These are phyloP conservation scores for Melitaea cinxia DNA, from an alignment of 1,140 invertebrate genomes.

Conservation along the genomic window DNA sequence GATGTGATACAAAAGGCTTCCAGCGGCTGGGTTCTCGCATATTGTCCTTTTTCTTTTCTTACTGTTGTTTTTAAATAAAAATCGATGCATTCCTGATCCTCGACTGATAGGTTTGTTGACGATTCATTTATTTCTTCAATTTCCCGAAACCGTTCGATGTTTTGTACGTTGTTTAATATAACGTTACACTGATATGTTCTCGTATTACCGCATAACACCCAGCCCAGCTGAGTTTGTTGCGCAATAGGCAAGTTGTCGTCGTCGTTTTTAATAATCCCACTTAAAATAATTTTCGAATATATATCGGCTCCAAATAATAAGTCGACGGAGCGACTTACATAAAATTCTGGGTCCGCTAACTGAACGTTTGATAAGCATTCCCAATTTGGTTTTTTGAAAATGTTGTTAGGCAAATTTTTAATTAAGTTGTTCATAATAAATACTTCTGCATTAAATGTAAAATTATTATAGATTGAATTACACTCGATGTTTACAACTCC, in stretches of 20 bases:
- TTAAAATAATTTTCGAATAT: not conserved
- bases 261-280: not conserved
- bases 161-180: not conserved
- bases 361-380: not conserved
- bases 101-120: not conserved
- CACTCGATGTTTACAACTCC: not conserved
- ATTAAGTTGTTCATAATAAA: slow-evolving; percentile 5
- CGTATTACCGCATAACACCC: not conserved
- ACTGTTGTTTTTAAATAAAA: not conserved
- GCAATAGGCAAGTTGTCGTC: not conserved
- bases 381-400: not conserved
- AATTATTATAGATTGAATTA: not conserved
- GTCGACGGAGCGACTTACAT: not conserved
- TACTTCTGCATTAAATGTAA: not conserved
- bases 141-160: not conserved
- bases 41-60: not conserved
- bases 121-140: not conserved
- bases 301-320: not conserved
- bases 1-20: slow-evolving; percentile 66
- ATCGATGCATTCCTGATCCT: not conserved
- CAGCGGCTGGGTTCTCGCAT: slow-evolving; percentile 37
- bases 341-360: slow-evolving; percentile 6
- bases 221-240: not conserved
- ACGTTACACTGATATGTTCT: not conserved
- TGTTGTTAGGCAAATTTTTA: not conserved